Conservation (phyloP, 2,888 invertebrate species). For the Melanchra persicariae region DNA sequence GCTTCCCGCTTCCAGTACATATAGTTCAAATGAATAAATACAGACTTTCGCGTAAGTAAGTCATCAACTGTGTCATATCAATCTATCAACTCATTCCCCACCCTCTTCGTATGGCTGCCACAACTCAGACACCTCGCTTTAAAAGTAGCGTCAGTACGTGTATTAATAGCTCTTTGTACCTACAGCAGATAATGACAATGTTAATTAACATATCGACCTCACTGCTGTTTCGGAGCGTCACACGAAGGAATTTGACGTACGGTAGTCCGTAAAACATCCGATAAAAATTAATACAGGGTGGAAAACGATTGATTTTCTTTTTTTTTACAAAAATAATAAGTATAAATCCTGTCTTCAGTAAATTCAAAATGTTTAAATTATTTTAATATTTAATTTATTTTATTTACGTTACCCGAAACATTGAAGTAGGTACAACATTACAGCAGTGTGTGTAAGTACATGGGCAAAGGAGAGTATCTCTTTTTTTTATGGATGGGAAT, state of each 20-base stretch:
- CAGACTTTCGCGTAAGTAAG: not conserved
- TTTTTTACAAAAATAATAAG: too few species aligned
- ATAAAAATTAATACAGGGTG: conserved; percentile 31
- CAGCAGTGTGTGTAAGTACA: too few species aligned
- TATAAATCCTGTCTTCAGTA: too few species aligned
- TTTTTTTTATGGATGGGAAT: too few species aligned
- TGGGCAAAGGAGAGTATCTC: too few species aligned
- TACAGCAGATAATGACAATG: conserved; percentile 35
- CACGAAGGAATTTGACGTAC: conserved; percentile 34
- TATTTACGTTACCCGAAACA: too few species aligned
- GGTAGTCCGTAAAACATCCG: conserved; percentile 8
- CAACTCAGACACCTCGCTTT: not conserved
- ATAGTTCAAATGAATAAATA: too few species aligned
- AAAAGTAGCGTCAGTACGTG: not conserved
- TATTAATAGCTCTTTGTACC: conserved; percentile 12
- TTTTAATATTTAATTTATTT: too few species aligned
- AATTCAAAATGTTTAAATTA: too few species aligned
- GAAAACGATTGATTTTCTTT: too few species aligned
- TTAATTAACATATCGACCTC: conserved; percentile 52
- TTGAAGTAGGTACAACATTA: too few species aligned
- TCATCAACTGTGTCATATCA: not conserved
- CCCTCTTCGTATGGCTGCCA: not conserved
- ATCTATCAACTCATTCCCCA: not conserved
- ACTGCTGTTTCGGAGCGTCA: conserved; percentile 23
- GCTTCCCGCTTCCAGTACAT: too few species aligned